Evolutionary conservation across 2,888 invertebrate species (phyloP).

Genomic region (Ferdinandea cuprea): DNA sequence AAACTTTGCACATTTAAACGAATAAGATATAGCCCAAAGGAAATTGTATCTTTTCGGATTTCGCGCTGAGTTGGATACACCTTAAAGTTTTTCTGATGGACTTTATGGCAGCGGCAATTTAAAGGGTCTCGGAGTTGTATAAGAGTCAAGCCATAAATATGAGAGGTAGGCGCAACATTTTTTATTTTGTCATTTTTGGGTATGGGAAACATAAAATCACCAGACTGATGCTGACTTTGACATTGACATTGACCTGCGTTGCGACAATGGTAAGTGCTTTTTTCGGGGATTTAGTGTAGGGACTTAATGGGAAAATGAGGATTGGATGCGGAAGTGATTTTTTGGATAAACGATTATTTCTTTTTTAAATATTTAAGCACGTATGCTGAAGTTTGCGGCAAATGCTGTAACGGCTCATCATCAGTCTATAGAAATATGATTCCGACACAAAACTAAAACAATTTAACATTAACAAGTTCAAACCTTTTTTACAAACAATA

Average conservation of each 20-base stretch:
- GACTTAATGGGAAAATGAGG: no score
- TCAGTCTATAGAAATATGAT: no score
- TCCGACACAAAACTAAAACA: no score
- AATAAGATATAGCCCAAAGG: slow-evolving; percentile 44
- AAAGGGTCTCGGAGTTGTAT: slow-evolving; percentile 17
- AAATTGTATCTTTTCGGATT: slow-evolving; percentile 38
- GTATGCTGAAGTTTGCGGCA: no score
- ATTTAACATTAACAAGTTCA: no score
- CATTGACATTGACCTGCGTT: slow-evolving; percentile 58
- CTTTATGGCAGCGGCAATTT: not conserved
- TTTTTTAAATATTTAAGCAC: no score
- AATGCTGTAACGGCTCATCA: no score
- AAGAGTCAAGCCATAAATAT: slow-evolving; percentile 8
- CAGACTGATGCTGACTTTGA: slow-evolving; percentile 57
- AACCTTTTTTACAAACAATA: no score
- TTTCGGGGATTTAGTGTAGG: not conserved
- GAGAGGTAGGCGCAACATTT: slow-evolving; percentile 6
- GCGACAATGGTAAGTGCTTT: not conserved
- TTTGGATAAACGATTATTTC: no score
- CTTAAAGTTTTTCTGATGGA: slow-evolving; percentile 10
- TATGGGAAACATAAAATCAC: slow-evolving; percentile 18
- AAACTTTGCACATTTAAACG: slow-evolving; percentile 38
- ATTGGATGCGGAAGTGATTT: no score
- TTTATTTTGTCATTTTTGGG: not conserved
- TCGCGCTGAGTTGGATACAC: slow-evolving; percentile 38